Conservation (phyloP, 2,888 invertebrate genomes). For the Anagyrus pseudococci region DNA sequence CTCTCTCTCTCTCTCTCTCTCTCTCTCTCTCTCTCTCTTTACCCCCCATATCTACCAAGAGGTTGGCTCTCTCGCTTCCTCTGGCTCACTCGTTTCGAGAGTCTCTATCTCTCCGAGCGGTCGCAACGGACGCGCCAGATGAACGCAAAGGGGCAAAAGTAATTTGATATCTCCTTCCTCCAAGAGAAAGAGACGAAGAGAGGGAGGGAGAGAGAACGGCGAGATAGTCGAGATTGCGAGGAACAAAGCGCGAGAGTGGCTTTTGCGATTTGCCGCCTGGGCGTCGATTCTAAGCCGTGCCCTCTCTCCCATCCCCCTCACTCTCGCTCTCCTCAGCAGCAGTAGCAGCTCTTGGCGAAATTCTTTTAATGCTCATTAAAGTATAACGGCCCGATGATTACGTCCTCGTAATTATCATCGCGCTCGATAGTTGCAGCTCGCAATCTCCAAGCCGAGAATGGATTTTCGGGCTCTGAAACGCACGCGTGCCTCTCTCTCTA, state of each 20-base stretch:
- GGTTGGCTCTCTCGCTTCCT: too few species aligned
- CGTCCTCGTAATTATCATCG: not conserved
- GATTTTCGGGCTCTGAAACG: too few species aligned
- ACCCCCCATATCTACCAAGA: too few species aligned
- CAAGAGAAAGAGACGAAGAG: not conserved
- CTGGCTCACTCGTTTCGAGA: too few species aligned
- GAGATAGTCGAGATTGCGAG: slow-evolving; percentile 19
- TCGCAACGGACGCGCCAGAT: slow-evolving; percentile 5
- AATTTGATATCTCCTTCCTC: slow-evolving; percentile 32
- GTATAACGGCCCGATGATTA: not conserved
- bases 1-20: too few species aligned
- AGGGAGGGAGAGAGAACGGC: too few species aligned
- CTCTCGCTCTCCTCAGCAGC: not conserved
- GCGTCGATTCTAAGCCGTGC: not conserved
- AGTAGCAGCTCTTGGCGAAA: not conserved
- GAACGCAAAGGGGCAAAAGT: slow-evolving; percentile 27
- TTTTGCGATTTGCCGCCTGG: not conserved
- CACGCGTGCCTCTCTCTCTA: too few species aligned
- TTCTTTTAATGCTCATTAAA: slow-evolving; percentile 5
- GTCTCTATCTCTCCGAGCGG: too few species aligned
- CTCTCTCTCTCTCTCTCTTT: too few species aligned
- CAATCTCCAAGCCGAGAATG: not conserved
- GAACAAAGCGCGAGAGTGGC: slow-evolving; percentile 19
- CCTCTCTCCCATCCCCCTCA: not conserved
- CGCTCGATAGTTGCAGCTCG: not conserved